Conservation (phyloP, 2,888 invertebrate species). For the Ommatoiulus sabulosus region DNA sequence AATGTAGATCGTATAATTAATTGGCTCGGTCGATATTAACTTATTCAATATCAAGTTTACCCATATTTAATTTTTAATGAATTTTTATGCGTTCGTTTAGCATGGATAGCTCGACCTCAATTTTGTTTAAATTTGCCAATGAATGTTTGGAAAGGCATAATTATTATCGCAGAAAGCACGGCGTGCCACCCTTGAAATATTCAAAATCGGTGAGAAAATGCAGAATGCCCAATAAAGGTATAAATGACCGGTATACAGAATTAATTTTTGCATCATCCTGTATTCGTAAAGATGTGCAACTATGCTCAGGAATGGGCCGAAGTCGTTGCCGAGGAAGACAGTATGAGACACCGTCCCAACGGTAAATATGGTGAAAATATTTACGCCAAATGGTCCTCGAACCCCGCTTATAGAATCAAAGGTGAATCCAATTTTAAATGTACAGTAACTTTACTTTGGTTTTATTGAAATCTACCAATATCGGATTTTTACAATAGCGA, state of each 20-base stretch:
- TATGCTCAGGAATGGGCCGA: conserved; percentile 80
- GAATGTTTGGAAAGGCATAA: conserved; percentile 62
- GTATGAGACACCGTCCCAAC: conserved; percentile 80
- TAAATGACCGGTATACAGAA: no score
- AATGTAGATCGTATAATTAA: no score
- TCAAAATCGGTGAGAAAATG: conserved; percentile 60
- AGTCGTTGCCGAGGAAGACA: conserved; percentile 75
- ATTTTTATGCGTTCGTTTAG: background rate
- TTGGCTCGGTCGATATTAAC: no score
- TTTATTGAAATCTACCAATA: background rate
- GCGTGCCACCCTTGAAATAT: conserved; percentile 60
- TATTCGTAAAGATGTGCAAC: conserved; percentile 70
- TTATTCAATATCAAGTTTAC: no score
- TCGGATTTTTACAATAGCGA: conserved; percentile 57
- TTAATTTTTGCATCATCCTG: background rate
- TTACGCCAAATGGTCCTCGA: conserved; percentile 78
- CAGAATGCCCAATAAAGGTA: background rate
- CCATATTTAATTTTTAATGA: no score
- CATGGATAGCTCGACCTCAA: background rate
- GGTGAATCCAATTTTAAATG: background rate
- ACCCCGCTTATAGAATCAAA: conserved; percentile 72
- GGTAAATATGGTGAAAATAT: conserved; percentile 86
- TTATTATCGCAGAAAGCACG: conserved; percentile 61
- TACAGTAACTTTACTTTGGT: background rate
- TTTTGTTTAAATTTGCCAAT: conserved; percentile 59